Conservation (phyloP, 2,113 vertebrate genomes). For the Arenaria interpres region DNA sequence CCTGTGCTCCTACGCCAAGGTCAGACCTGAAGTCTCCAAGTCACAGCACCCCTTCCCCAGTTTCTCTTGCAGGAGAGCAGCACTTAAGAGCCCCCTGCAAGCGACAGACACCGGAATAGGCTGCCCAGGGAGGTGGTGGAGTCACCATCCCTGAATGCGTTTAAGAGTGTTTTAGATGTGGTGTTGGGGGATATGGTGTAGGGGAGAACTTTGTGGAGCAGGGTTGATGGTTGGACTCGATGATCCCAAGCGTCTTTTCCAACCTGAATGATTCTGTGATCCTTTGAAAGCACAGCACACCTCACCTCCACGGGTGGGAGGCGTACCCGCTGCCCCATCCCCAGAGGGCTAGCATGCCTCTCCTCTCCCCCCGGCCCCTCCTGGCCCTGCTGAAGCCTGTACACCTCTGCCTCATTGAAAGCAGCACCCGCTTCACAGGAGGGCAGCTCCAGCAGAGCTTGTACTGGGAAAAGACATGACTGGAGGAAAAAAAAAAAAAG, state of each 20-base stretch:
- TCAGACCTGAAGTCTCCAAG: neutral
- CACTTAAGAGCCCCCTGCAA: neutral
- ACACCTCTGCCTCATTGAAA: neutral
- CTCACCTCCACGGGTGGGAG: rapidly evolving
- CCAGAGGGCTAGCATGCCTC: rapidly evolving
- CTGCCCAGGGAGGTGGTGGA: no score
- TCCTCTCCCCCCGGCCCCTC: neutral
- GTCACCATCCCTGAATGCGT: no score
- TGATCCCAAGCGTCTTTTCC: no score
- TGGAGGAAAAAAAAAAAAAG: neutral
- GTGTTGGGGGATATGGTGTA: no score
- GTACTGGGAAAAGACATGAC: neutral
- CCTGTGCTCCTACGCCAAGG: rapidly evolving
- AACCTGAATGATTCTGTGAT: no score
- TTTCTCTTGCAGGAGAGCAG: neutral
- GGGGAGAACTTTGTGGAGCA: no score
- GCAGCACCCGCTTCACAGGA: neutral
- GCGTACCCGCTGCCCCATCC: neutral
- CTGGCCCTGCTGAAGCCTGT: neutral
- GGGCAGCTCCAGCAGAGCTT: neutral
- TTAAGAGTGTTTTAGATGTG: no score
- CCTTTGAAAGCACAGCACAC: neutral
- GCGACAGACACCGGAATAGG: neutral
- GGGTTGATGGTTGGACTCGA: no score
- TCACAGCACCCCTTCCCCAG: neutral